Evolutionary conservation across 2,113 vertebrate species (phyloP).

Genomic region (rat (Rattus norvegicus)): GRCr8 NC_086019.1:231660001-231660500

Average conservation of each 20-base stretch:
- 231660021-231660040: not conserved
- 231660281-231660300: not conserved
- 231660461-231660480: not conserved
- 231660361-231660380: not conserved
- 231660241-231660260: not conserved
- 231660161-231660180: rapidly evolving
- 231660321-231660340: not conserved
- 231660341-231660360: not conserved
- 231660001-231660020: not conserved
- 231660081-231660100: not conserved
- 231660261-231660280: too few relatives aligned
- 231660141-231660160: not conserved
- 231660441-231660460: not conserved
- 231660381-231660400: not conserved
- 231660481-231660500: not conserved
- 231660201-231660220: not conserved
- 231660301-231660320: not conserved
- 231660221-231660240: not conserved
- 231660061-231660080: slow-evolving; percentile 1
- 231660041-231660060: not conserved
- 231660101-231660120: not conserved
- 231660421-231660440: not conserved
- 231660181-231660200: not conserved
- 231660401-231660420: too few relatives aligned
- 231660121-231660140: not conserved